These are phyloP conservation scores for Buphagus erythrorhynchus DNA, from an alignment of 2,797 vertebrate species.

Conservation along the genomic window DNA sequence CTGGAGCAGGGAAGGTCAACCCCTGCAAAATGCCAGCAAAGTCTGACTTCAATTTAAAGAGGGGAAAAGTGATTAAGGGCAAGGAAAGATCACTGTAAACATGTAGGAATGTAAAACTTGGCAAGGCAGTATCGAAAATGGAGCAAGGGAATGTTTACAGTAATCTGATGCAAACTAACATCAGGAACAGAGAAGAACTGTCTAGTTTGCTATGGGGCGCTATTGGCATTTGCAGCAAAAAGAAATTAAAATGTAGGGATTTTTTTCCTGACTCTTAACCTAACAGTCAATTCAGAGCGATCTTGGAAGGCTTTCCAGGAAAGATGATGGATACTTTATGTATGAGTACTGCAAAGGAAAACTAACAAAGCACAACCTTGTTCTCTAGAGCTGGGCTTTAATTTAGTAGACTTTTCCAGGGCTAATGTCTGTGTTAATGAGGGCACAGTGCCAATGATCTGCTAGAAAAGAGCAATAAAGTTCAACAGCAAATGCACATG, in stretches of 20 bases:
- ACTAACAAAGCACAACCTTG: background rate
- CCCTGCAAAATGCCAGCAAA: constrained; percentile 37
- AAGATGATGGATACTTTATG: background rate
- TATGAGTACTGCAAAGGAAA: background rate
- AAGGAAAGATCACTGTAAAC: constrained; percentile 57
- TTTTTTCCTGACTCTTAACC: background rate
- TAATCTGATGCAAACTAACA: constrained; percentile 37
- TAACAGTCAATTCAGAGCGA: background rate
- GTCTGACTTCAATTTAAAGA: constrained; percentile 56
- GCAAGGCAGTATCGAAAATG: constrained; percentile 33
- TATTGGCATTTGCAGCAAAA: background rate
- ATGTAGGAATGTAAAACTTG: constrained; percentile 64
- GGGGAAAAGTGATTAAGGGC: constrained; percentile 37
- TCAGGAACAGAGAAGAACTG: constrained; percentile 27
- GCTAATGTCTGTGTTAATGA: background rate
- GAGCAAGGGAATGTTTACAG: constrained; percentile 45
- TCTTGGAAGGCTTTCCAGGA: background rate
- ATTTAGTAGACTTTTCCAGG: background rate
- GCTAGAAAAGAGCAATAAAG: background rate
- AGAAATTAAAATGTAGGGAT: background rate
- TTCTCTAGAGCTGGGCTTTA: background rate
- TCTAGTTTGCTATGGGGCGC: background rate
- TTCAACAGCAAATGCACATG: background rate
- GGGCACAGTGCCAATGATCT: background rate
- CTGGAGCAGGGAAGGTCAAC: constrained; percentile 16